phyloP scores from a whole-genome alignment of 2,888 invertebrate genomes.

The Dryocosmus kuriphilus region DNA sequence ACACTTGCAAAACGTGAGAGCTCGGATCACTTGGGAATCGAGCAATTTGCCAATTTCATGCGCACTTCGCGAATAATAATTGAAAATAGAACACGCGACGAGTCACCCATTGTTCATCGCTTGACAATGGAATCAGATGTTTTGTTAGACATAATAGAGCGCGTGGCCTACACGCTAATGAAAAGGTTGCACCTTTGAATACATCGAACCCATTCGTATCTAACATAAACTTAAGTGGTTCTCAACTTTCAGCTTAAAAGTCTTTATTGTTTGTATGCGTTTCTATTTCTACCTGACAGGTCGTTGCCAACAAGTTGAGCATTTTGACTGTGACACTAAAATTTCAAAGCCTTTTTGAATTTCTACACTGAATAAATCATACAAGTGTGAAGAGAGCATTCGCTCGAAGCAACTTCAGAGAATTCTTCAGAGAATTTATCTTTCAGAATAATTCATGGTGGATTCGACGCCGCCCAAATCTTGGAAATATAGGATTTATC shows the following conservation, averaged over 20 bases:
- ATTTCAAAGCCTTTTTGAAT: too few species aligned
- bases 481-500: slow-evolving; percentile 20
- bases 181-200: slow-evolving; percentile 76
- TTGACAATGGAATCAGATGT: slow-evolving; percentile 75
- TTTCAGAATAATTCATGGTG: neutral
- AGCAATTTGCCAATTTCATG: slow-evolving; percentile 74
- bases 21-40: slow-evolving; percentile 52
- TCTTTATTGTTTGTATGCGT: neutral
- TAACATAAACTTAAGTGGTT: slow-evolving; percentile 56
- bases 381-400: neutral
- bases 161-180: slow-evolving; percentile 76
- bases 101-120: slow-evolving; percentile 63
- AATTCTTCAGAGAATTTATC: neutral
- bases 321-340: neutral
- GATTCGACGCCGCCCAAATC: neutral
- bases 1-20: slow-evolving; percentile 30
- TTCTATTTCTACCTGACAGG: too few species aligned
- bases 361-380: neutral
- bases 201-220: slow-evolving; percentile 61
- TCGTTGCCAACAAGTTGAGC: neutral
- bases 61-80: slow-evolving; percentile 67
- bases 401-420: neutral
- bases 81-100: slow-evolving; percentile 73
- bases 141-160: slow-evolving; percentile 75
- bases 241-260: slow-evolving; percentile 29